Base-by-base conservation (phyloP, 2,113 vertebrate genomes). In the Oncorhynchus mykiss region DNA sequence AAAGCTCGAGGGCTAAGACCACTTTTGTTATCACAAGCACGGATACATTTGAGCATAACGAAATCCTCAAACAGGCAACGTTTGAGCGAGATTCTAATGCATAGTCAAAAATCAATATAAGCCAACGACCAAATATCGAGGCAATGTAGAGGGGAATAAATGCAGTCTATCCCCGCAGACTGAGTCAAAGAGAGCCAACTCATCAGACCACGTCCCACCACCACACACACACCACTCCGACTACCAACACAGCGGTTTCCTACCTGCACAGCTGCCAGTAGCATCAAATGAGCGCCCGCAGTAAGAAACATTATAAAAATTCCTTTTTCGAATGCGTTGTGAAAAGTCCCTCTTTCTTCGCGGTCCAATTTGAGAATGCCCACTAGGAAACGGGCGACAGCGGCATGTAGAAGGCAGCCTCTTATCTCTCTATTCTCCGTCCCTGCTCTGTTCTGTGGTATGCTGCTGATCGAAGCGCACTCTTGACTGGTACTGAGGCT, bases 401-500 rank as follows among this genome's bases (percentile, higher is more conserved):
- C 67, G 34, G 31, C 67, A 69, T 69, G 64, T 66, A 29, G 14
- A 62, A 20, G 60, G 31, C 8, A 70, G 67, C 34, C 67, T 70
- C 34, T 31, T 20, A 39, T 49, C 34, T 45, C 3, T 12, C 3
- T 2, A 5, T 31, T 45, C 34, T 49, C 67, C n/a, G 68, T 70
- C 39, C n/a, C 68, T 16, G 11, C 39, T 70, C 68, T 22, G 67
- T 39, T 57, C 51, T 18, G 14, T 29, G 39, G 9, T 45, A 12
- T 29, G 67, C 29, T 16, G 67, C 67, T 31, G 67, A 68, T 12
- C 31, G 29, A 11, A 29, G 13, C 20, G 67, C 9, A 9, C 27
- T 68, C 27, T 45, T n/a, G 67, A 31, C 68, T 70, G 68, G 68
- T 70, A 70, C 68, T 70, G 68, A 70, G 20, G 68, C 68, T 70